These are phyloP conservation scores for Brachylomia viminalis DNA, from an alignment of 2,888 invertebrate genomes.

Conservation along the genomic window DNA sequence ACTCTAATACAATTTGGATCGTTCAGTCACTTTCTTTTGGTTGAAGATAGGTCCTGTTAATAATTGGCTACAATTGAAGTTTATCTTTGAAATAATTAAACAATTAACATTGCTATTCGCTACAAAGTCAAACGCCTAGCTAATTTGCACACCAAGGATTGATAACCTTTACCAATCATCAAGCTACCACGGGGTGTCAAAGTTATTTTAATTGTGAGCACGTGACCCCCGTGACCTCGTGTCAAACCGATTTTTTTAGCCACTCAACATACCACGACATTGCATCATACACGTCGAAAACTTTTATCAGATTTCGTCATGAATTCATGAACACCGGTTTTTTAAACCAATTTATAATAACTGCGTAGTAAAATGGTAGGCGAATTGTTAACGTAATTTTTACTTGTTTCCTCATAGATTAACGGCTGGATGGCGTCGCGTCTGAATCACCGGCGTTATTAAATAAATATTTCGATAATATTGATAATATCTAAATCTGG, in stretches of 20 bases:
- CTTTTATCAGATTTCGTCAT: conserved; percentile 63
- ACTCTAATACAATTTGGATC: not conserved
- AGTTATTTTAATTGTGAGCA: conserved; percentile 18
- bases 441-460: conserved; percentile 40
- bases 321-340: conserved; percentile 42
- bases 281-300: conserved; percentile 63
- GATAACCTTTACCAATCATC: conserved; percentile 45
- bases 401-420: conserved; percentile 38
- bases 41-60: not conserved
- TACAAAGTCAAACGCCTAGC: conserved; percentile 8
- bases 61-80: not conserved
- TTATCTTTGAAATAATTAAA: not conserved
- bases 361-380: conserved; percentile 44
- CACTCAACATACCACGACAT: conserved; percentile 45
- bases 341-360: conserved; percentile 35
- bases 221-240: conserved; percentile 32
- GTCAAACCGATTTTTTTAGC: conserved; percentile 21
- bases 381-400: conserved; percentile 3
- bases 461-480: conserved; percentile 29
- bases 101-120: not conserved
- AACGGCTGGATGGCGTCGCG: not conserved
- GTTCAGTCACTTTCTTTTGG: not conserved
- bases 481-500: conserved; percentile 30
- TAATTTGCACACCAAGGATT: conserved; percentile 4
- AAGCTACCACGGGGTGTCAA: conserved; percentile 7